Evolutionary conservation across 2,113 vertebrate genomes (phyloP).

Genomic region (Apus apus): DNA sequence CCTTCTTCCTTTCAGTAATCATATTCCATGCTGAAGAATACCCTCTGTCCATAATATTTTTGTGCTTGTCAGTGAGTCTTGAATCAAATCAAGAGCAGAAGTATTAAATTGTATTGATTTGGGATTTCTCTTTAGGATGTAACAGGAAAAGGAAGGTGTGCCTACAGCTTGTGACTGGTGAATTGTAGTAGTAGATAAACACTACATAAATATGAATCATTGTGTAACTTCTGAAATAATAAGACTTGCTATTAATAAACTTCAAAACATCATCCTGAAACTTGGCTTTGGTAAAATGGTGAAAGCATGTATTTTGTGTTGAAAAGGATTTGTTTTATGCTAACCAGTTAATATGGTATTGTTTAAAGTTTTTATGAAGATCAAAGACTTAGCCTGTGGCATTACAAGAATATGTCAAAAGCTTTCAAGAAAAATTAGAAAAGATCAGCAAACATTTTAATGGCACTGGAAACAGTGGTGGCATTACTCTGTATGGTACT

Average conservation of each 20-base stretch:
- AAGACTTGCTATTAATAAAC: neutral
- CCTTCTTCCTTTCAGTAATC: neutral
- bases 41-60: neutral
- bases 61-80: neutral
- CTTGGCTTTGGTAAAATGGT: neutral
- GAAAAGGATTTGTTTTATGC: neutral
- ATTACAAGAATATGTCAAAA: neutral
- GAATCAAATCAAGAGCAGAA: neutral
- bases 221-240: neutral
- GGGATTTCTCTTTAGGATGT: neutral
- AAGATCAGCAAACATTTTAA: neutral
- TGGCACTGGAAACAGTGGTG: neutral
- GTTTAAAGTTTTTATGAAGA: conserved; percentile 7
- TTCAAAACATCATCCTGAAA: neutral
- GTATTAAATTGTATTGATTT: neutral
- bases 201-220: neutral
- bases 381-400: conserved; percentile 17
- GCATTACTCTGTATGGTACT: neutral
- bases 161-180: neutral
- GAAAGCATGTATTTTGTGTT: neutral
- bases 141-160: neutral
- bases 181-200: neutral
- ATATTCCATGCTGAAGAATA: neutral
- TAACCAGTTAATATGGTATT: neutral
- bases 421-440: conserved; percentile 4